Base-by-base conservation (phyloP, 2,113 vertebrate species). In the Otus sunia region DNA sequence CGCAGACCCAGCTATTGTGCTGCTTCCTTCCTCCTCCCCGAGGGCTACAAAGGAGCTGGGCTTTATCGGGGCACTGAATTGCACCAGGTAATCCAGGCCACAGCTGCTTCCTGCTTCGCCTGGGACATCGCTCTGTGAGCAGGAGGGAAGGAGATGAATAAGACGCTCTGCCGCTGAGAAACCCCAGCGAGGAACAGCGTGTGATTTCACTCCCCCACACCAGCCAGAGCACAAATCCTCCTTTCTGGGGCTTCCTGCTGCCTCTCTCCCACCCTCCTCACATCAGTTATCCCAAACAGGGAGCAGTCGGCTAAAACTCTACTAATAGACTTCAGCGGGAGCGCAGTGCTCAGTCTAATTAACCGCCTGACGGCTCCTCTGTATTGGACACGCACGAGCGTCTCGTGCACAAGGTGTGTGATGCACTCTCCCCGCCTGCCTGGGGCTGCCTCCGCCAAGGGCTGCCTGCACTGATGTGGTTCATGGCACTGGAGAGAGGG, bases 21-120 rank as follows among this genome's bases (percentile, higher is more conserved):
- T 71, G 37, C 86, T 96, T 97, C 97, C 97, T 96, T 96, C 96
- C 96, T 96, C 58, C 86, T 90, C 81, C 91, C 79, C 5, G 1
- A 32, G 71, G 87, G 56, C 78, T 71, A 73, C 19, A 30, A 25
- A 64, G 64, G 55, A 82, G 73, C 64, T 25, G 71, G 47, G 47
- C 53, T 86, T 75, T 91, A 58, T 68, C 73, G 9, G 49, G 50
- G 15, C 71, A 27, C 14, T 18, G 75, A 18, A 92, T 73, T 32
- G 1, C 66, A 66, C 66, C 90, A 95, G 95, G 96, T 96, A 91
- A 94, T 95, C n/a, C 92, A 72, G 56, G 37, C 89, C 67, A 60
- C 97, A 97, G 95, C 86, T 97, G 97, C 93, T 97, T 97, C 96
- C 97, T 97, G 90, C 92, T 36, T 47, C 0, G 20, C 36, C 81